A percentile compares a stretch with the other conserved stretches of the same genome.
Conservation (phyloP, 2,888 invertebrate species). For the Argyresthia albistria region DNA sequence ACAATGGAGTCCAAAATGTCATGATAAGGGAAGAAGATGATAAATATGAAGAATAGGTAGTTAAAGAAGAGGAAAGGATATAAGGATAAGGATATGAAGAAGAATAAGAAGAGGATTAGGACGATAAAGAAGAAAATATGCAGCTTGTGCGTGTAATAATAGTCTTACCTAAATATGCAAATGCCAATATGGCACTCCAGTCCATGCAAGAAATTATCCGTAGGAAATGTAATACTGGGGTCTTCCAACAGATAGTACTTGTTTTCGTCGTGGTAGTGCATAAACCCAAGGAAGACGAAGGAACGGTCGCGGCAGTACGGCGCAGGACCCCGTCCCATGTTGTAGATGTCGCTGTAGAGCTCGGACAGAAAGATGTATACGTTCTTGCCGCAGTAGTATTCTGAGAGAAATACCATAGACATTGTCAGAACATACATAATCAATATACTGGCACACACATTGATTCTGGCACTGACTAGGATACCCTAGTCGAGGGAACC, state of each 20-base stretch:
- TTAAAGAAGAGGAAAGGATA: too few relatives aligned
- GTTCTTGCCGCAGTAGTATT: constrained; percentile 57
- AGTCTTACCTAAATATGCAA: constrained; percentile 49
- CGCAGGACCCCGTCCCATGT: constrained; percentile 43
- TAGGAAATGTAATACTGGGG: constrained; percentile 44
- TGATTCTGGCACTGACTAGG: too few relatives aligned
- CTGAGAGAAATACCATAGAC: constrained; percentile 21
- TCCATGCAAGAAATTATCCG: constrained; percentile 56
- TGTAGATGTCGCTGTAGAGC: constrained; percentile 55
- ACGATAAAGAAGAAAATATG: too few relatives aligned
- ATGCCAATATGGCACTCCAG: constrained; percentile 51
- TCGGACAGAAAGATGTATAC: constrained; percentile 56
- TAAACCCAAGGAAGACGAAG: constrained; percentile 56
- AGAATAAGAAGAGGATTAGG: too few relatives aligned
- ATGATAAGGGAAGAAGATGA: too few relatives aligned
- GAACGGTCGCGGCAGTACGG: constrained; percentile 47
- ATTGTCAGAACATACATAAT: neutral
- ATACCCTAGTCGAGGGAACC: too few relatives aligned
- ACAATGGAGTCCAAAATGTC: too few relatives aligned
- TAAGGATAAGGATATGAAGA: too few relatives aligned
- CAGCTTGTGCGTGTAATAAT: too few relatives aligned
- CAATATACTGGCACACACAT: neutral
- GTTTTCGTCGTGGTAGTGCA: constrained; percentile 49
- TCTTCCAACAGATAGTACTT: constrained; percentile 54
- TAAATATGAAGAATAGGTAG: too few relatives aligned